These are phyloP conservation scores for Mormyrus hasselquistii DNA, from an alignment of 2,797 vertebrate species.

Conservation along the genomic window DNA sequence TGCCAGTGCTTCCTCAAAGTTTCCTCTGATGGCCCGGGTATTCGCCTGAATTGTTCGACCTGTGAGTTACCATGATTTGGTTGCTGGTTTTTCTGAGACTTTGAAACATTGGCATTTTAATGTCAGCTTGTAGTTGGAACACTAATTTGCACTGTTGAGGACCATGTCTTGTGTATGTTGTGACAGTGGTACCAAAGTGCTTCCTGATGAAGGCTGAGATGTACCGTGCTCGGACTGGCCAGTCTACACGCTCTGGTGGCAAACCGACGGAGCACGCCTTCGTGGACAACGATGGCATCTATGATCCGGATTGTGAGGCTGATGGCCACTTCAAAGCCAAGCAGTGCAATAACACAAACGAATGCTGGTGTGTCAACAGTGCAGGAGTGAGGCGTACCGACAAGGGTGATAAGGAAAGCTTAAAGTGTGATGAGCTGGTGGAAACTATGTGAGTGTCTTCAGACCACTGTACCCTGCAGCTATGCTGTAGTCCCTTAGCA, in stretches of 20 bases:
- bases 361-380: slow-evolving; percentile 94
- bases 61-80: not conserved
- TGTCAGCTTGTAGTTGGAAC: not conserved
- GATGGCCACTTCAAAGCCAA: slow-evolving; percentile 73
- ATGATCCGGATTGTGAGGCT: slow-evolving; percentile 75
- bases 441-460: slow-evolving; percentile 75
- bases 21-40: accelerated
- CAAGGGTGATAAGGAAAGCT: slow-evolving; percentile 62
- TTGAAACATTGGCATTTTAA: not conserved
- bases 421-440: slow-evolving; percentile 71
- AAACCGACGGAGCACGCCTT: slow-evolving; percentile 62
- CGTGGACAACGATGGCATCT: slow-evolving; percentile 87
- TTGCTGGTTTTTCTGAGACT: not conserved
- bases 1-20: slow-evolving; percentile 39
- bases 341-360: slow-evolving; percentile 78
- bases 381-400: slow-evolving; percentile 86
- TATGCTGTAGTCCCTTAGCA: not conserved
- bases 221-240: slow-evolving; percentile 40
- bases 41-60: not conserved
- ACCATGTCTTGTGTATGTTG: not conserved
- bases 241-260: slow-evolving; percentile 46
- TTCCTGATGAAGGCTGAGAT: slow-evolving; percentile 82
- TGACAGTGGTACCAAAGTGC: slow-evolving; percentile 82
- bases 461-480: not conserved
- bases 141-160: not conserved